Evolutionary conservation across 2,888 invertebrate genomes (phyloP).

Genomic region (Pristionchus entomophagus): DNA sequence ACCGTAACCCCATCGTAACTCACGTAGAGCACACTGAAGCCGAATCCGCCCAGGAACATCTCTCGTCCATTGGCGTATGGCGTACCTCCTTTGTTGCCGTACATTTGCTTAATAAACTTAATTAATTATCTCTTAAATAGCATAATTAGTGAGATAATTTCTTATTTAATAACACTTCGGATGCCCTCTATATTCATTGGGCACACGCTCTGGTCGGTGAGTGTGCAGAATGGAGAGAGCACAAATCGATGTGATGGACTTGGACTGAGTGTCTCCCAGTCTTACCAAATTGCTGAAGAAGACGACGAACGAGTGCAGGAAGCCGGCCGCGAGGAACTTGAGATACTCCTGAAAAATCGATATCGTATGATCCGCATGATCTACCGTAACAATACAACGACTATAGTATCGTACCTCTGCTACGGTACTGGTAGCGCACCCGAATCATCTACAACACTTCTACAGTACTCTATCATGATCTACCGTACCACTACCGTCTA

Average conservation of each 20-base stretch:
- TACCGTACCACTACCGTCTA: slow-evolving; percentile 6
- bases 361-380: too few species aligned
- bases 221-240: too few species aligned
- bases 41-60: background rate
- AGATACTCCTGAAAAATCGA: slow-evolving; percentile 34
- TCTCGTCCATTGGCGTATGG: background rate
- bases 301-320: slow-evolving; percentile 45
- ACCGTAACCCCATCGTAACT: too few species aligned
- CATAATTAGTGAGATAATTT: background rate
- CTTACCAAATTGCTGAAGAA: slow-evolving; percentile 35
- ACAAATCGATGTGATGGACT: too few species aligned
- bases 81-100: background rate
- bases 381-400: too few species aligned
- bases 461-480: background rate
- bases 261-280: too few species aligned
- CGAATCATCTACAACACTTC: background rate
- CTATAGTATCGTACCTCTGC: too few species aligned
- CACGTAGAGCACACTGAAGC: slow-evolving; percentile 33
- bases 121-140: background rate
- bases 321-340: background rate
- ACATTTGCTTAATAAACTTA: background rate
- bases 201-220: too few species aligned
- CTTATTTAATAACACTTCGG: too few species aligned
- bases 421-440: background rate
- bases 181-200: too few species aligned